Percentiles rank a stretch among this genome's conserved stretches.
These are phyloP conservation scores for Micrastur ruficollis DNA, from an alignment of 2,797 vertebrate genomes.

Conservation along the genomic window DNA sequence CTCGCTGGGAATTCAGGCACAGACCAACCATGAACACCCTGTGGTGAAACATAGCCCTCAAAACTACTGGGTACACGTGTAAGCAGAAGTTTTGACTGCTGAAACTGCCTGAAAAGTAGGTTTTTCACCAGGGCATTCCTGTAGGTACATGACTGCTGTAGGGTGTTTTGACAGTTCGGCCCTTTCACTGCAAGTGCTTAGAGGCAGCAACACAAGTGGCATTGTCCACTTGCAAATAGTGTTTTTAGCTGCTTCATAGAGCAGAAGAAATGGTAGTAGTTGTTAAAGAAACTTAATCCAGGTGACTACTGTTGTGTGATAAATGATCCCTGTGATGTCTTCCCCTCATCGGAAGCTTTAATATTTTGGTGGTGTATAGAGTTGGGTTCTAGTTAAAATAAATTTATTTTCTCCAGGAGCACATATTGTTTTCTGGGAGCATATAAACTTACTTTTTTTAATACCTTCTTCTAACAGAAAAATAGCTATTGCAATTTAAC, in stretches of 20 bases:
- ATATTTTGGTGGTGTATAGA: background rate
- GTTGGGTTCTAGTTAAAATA: background rate
- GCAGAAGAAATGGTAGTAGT: background rate
- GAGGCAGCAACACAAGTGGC: background rate
- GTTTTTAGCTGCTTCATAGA: background rate
- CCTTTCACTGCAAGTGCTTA: background rate
- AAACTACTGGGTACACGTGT: background rate
- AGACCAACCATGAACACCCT: background rate
- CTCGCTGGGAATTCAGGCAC: background rate
- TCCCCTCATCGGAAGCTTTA: background rate
- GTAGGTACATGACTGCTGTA: accelerated
- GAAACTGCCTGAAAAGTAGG: background rate
- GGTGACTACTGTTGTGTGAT: background rate
- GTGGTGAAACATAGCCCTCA: background rate
- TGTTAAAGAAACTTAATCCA: background rate
- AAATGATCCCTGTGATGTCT: background rate
- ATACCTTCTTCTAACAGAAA: background rate
- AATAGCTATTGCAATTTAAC: background rate
- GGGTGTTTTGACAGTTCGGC: background rate
- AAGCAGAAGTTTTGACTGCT: background rate
- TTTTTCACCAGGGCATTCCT: background rate
- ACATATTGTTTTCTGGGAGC: background rate
- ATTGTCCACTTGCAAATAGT: background rate
- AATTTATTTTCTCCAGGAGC: accelerated
- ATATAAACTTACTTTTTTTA: background rate